Evolutionary conservation across 2,888 invertebrate species (phyloP).

Genomic region (Antheraea assamensis): DNA sequence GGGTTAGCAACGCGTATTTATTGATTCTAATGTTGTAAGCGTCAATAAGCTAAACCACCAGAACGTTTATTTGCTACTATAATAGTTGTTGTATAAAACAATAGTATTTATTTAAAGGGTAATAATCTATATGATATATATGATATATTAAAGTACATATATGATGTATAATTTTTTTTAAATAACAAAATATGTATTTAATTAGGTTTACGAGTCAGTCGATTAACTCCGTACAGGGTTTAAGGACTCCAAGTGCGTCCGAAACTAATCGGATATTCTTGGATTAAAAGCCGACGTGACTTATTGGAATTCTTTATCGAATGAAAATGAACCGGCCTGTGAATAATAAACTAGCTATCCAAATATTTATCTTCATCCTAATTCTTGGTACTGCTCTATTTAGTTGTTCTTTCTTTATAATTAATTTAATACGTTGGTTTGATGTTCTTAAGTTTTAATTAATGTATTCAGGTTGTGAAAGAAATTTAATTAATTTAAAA

Average conservation of each 20-base stretch:
- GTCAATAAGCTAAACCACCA: too few relatives aligned
- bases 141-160: neutral
- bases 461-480: neutral
- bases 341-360: constrained; percentile 30
- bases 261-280: constrained; percentile 43
- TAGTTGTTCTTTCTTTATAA: constrained; percentile 18
- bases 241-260: constrained; percentile 36
- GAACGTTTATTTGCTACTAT: too few relatives aligned
- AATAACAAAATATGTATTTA: constrained; percentile 33
- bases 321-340: constrained; percentile 34
- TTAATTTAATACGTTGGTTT: neutral
- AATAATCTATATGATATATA: neutral
- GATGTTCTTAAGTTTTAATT: neutral
- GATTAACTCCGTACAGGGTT: constrained; percentile 44
- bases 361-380: constrained; percentile 19
- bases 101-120: neutral
- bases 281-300: constrained; percentile 40
- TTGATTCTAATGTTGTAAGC: too few relatives aligned
- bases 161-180: constrained; percentile 29
- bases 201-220: constrained; percentile 40
- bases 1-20: too few relatives aligned
- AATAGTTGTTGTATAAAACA: too few relatives aligned
- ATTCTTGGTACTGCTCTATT: constrained; percentile 23
- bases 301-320: constrained; percentile 41
- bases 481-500: neutral